Percentiles rank a stretch among this genome's conserved stretches.
These are phyloP conservation scores for Aromia moschata DNA, from an alignment of 2,888 invertebrate genomes.

Conservation along the genomic window DNA sequence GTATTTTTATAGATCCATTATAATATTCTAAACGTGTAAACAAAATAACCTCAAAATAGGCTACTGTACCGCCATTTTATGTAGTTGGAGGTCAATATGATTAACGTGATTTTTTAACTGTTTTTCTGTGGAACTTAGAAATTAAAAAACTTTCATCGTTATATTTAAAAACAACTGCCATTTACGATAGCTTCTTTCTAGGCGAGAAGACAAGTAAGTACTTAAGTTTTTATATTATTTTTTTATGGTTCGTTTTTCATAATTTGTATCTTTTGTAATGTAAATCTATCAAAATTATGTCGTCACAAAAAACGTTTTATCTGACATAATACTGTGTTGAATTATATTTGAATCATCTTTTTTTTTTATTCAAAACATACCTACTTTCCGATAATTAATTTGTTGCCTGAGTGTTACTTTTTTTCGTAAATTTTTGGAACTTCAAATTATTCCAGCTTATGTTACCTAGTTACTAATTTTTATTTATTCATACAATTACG, in stretches of 20 bases:
- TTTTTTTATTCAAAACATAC: no score
- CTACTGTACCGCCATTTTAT: slow-evolving; percentile 3
- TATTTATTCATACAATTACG: no score
- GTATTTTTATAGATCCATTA: slow-evolving; percentile 23
- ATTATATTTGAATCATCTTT: no score
- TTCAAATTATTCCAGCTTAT: no score
- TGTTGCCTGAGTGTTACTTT: no score
- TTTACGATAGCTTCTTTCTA: slow-evolving; percentile 21
- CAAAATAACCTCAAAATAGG: slow-evolving; percentile 6
- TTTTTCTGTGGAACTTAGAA: background rate
- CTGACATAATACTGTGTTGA: no score
- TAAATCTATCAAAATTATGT: slow-evolving; percentile 10
- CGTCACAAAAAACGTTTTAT: slow-evolving; percentile 7
- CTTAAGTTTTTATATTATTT: slow-evolving; percentile 24
- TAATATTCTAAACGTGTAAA: slow-evolving; percentile 7
- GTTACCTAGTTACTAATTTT: no score
- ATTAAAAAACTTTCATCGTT: background rate
- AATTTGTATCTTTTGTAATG: background rate
- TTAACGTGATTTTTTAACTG: background rate
- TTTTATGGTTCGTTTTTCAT: background rate
- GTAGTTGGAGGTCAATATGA: background rate
- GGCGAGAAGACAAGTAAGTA: slow-evolving; percentile 5
- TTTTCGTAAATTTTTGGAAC: no score
- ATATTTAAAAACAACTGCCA: slow-evolving; percentile 18
- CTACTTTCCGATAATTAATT: no score